Evolutionary conservation across 2,888 invertebrate species (phyloP), one percentile per base, ranked within the genome.

Genomic region (Metacarcinus magister): DNA sequence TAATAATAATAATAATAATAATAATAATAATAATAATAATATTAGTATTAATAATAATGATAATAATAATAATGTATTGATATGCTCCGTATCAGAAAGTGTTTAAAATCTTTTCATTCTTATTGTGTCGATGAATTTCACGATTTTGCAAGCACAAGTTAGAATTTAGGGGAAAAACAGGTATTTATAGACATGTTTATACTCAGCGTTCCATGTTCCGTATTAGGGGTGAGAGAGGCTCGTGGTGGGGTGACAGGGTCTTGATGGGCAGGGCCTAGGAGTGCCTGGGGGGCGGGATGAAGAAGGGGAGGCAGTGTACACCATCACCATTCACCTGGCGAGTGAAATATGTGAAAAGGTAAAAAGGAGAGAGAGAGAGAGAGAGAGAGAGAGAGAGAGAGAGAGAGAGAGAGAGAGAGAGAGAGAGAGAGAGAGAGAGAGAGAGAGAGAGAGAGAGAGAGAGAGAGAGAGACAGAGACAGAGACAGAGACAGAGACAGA

Each of bases 361-460:
- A 93, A 28, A 16, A 28, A 48, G 8, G 16, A 48, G 28, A 48
- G 7, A 16, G n/a, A 54, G n/a, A 8, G 2, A n/a, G 28, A 92
- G n/a, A 82, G 16, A 48, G 54, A 92, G 46, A 32, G 67, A 67
- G 67, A 67, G 67, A 67, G 67, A 67, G 67, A 67, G 67, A 67
- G 67, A 67, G 67, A 67, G 67, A 67, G 67, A 67, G 67, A 48
- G 92, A 92, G 54, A 39, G 54, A 32, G 54, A 92, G 28, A 54
- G 54, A 92, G 92, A 32, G 32, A 44, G 39, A 39, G 92, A 92
- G 54, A 54, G 39, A 54, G 48, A 54, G 91, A 91, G 91, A 44
- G 44, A 19, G 4, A 2, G 19, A 19, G 13, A 16, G 39, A 19
- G 19, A 43, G 43, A 89, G 43, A 39, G 39, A 43, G 82, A 23